Evolutionary conservation across 2,888 invertebrate genomes (phyloP), one percentile per base, ranked within the genome.

Genomic region (Drosophila sordidapex): DNA sequence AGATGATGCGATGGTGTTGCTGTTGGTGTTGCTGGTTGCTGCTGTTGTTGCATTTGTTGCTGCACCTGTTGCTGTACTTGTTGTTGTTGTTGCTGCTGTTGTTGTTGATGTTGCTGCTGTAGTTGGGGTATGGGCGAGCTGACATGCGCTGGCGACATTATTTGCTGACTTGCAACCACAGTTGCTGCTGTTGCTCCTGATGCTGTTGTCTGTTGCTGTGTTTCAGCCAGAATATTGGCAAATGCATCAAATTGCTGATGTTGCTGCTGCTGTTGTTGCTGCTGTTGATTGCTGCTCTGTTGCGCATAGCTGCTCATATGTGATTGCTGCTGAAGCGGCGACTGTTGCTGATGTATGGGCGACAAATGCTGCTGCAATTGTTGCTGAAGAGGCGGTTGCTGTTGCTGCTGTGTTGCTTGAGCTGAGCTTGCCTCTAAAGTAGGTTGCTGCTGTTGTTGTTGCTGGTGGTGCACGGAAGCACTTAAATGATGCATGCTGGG

Each of bases 251-350:
- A 88, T 43, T 87, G 83, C 53, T 76, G 77, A 58, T 90, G 88
- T 27, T 80, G 76, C 21, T 83, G 78, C 7, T 79, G 78, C 6
- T 90, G 87, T 29, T 80, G 76, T 11, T 83, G 78, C 10, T 79
- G 78, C 11, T 64, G 61, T 15, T 79, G 87, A 8, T 66, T 76
- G 75, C 54, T 81, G 79, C 60, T 82, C 43, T 90, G 82, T 40
- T 80, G 81, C 70, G 53, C 75, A 81, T 83, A 83, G 56, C 74
- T 88, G 91, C 92, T 90, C 91, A 93, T 93, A 93, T 94, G 93
- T 85, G 93, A 88, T 53, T 84, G 88, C 54, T 90, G 89, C 59
- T 86, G 85, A 54, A 72, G 69, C 66, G 86, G 89, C 65, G 90
- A 90, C 71, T 90, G 90, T 70, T 90, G 91, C 59, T 82, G 89